Evolutionary conservation across 2,888 invertebrate species (phyloP).

Genomic region (Scaptomyza cyrtandrae): DNA sequence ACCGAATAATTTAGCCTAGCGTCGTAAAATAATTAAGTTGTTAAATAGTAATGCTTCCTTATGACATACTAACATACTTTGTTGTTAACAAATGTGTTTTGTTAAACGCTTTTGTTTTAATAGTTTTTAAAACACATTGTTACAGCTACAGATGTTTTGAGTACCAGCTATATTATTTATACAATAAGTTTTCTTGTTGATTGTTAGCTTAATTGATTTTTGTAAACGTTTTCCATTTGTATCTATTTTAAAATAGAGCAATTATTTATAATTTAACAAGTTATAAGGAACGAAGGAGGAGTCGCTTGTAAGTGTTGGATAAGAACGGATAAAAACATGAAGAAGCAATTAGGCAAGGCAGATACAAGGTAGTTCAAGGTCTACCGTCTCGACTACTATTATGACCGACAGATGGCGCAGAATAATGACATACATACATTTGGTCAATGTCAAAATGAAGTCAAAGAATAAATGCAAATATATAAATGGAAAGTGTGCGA

Average conservation of each 20-base stretch:
- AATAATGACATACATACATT: constrained; percentile 5
- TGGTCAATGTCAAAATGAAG: constrained; percentile 36
- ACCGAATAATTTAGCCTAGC: neutral
- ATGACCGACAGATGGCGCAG: neutral
- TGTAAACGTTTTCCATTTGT: neutral
- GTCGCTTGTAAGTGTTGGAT: constrained; percentile 18
- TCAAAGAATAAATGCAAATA: neutral
- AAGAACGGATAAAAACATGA: neutral
- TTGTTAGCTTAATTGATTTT: constrained; percentile 1
- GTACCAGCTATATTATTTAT: neutral
- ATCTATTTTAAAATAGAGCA: neutral
- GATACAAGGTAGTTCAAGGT: constrained; percentile 35
- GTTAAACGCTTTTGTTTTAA: neutral
- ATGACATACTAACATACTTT: neutral
- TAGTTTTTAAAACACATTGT: neutral
- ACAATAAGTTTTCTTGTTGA: neutral
- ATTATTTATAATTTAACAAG: neutral
- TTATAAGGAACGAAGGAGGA: neutral
- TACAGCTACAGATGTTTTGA: too few species aligned
- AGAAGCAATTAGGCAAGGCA: constrained; percentile 9
- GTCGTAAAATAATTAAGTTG: neutral
- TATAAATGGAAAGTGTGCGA: constrained; percentile 4
- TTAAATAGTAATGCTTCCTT: neutral
- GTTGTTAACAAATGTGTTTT: neutral
- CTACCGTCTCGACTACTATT: neutral